Evolutionary conservation across 2,797 vertebrate genomes (phyloP), one percentile per base, ranked within the genome.

Genomic region (Acanthurus tractus): DNA sequence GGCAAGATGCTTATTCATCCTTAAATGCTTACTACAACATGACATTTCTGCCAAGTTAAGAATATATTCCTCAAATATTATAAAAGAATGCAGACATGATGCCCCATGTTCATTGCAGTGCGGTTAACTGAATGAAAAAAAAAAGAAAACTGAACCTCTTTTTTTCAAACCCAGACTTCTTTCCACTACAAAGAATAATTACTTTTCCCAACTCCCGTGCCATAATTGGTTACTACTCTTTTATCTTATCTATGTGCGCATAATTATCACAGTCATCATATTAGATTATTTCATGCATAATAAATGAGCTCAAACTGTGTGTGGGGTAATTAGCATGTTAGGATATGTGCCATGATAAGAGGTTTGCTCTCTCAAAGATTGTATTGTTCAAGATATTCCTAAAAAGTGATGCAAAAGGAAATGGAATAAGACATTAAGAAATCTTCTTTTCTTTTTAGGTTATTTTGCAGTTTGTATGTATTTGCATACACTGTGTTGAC

Each of bases 201-300:
- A 92, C 92, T 92, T 94, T 92, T 88, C 84, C 84, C 81, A 89
- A 88, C 89, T 94, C 88, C 78, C 15, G 63, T 53, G 13, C 88
- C 86, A 84, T 94, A 94, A 94, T 94, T 94, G 92, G 88, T 91
- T 93, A 92, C 89, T 80, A 92, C 90, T 92, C 92, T 94, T 94
- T 94, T 93, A 94, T 93, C 92, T 93, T 93, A 93, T 93, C 91
- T 92, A 80, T 91, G 90, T 90, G 89, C 56, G 91, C 93, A 92
- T 93, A 93, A 93, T 94, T 94, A 93, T 94, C 92, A 90, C 92
- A 93, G 91, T 93, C 91, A 94, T 93, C 92, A 91, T 92, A 94
- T 93, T 93, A 93, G 93, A 93, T 94, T 93, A 93, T 94, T 94
- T 93, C 91, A 94, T 94, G 92, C 91, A 94, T 94, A 93, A 93